Base-by-base conservation (phyloP, 2,888 invertebrate genomes). In the Tipula lateralis region DNA sequence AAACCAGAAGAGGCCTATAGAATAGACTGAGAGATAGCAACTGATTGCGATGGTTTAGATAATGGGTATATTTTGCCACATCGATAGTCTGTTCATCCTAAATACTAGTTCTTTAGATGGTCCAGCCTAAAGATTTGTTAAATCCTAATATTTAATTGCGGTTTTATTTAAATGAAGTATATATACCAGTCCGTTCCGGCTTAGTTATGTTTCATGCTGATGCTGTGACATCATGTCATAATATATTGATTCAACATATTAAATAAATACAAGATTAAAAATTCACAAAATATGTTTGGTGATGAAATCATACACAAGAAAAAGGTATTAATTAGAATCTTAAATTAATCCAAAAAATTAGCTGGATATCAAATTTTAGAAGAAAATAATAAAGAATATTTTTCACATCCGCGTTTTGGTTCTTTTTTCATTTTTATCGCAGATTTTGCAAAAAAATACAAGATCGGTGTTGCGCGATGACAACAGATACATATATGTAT, bases 321-420 rank as follows among this genome's bases (percentile, higher is more conserved):
- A 24, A 12, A 66, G 66, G 66, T 66, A 66, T 66, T 66, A 66
- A 66, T 66, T 66, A 66, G 66, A 66, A 66, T 66, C 66, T 66
- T 66, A 66, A 66, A 66, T 66, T 24, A 66, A 66, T 24, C 24
- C 24, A 66, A 66, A 50, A 66, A 66, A 66, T 66, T 66, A 66
- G 66, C 66, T 66, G 19, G 24, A 19, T 66, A 66, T 66, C 13
- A 66, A 66, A 66, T 24, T 66, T 12, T 24, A 66, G 6, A 66
- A 66, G 66, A 66, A 66, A 66, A 66, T 66, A 66, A 24, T 66
- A 66, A 24, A 66, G 66, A 66, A 66, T 12, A 66, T 66, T 66
- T 50, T 66, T 66, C 24, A 66, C 66, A 66, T 66, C 66, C 66
- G 66, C 9, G 66, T 66, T 66, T 66, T 66, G 66, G 66, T 66